A percentile compares a stretch with the other conserved stretches of the same genome.
Conservation (phyloP, 2,888 invertebrate genomes). For the Caenorhabditis sinica region DNA sequence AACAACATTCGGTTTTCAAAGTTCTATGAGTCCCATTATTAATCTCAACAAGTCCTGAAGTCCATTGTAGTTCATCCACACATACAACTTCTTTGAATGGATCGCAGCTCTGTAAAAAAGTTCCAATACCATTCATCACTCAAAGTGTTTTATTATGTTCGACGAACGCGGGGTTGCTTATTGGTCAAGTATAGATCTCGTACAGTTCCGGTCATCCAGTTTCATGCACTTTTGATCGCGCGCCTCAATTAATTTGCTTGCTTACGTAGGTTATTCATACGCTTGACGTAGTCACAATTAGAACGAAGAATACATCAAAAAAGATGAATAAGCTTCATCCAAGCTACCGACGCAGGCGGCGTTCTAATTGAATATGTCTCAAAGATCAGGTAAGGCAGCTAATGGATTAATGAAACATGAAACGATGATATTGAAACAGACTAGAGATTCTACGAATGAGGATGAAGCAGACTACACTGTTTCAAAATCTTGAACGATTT, state of each 20-base stretch:
- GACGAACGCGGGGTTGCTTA: constrained; percentile 19
- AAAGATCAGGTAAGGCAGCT: constrained; percentile 13
- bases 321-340: constrained; percentile 13
- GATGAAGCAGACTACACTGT: constrained; percentile 6
- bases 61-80: constrained; percentile 77
- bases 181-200: constrained; percentile 39
- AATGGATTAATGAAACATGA: constrained; percentile 15
- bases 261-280: constrained; percentile 33
- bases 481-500: background rate
- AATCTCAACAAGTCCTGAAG: constrained; percentile 77
- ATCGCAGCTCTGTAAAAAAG: constrained; percentile 65
- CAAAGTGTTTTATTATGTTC: constrained; percentile 11
- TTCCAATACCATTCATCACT: constrained; percentile 46
- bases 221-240: constrained; percentile 54
- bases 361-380: constrained; percentile 32
- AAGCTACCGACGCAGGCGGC: background rate
- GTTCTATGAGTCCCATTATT: constrained; percentile 82
- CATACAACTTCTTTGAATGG: constrained; percentile 75
- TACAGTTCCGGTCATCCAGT: constrained; percentile 46
- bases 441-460: background rate
- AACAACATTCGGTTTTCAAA: constrained; percentile 80
- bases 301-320: constrained; percentile 8
- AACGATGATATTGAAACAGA: constrained; percentile 9
- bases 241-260: constrained; percentile 38
- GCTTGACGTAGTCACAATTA: constrained; percentile 26